Percentiles rank a stretch among this genome's conserved stretches.
Evolutionary conservation across 1,140 invertebrate genomes (phyloP).

Genomic region (Cyphomyrmex costatus): DNA sequence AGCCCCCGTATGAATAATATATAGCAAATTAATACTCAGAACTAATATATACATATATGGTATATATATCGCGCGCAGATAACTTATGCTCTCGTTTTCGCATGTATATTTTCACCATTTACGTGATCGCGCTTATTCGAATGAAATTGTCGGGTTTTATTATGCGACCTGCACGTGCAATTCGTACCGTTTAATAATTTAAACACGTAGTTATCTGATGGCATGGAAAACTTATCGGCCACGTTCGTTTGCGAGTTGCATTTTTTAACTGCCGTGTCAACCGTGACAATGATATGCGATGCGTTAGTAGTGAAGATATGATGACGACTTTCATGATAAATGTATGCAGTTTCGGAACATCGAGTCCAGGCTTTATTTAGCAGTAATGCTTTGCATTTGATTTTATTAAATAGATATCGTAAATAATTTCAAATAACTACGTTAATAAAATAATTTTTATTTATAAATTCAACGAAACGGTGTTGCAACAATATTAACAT

Average conservation of each 20-base stretch:
- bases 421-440: background rate
- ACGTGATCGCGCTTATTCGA: slow-evolving; percentile 43
- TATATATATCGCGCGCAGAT: slow-evolving; percentile 48
- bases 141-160: slow-evolving; percentile 57
- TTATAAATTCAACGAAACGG: background rate
- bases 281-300: slow-evolving; percentile 27
- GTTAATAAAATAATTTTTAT: slow-evolving; percentile 9
- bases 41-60: slow-evolving; percentile 65
- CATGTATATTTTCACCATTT: slow-evolving; percentile 62
- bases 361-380: background rate
- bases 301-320: slow-evolving; percentile 4
- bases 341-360: slow-evolving; percentile 24
- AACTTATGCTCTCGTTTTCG: slow-evolving; percentile 49
- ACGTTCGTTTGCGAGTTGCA: background rate
- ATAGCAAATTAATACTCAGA: slow-evolving; percentile 73
- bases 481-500: background rate
- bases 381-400: background rate
- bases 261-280: slow-evolving; percentile 48
- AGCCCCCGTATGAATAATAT: slow-evolving; percentile 72
- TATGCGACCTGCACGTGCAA: slow-evolving; percentile 32
- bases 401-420: background rate
- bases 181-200: slow-evolving; percentile 50
- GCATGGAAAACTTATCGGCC: slow-evolving; percentile 49
- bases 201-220: slow-evolving; percentile 22
- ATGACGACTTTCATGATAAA: slow-evolving; percentile 35